Percentiles rank a stretch among this genome's conserved stretches.
Evolutionary conservation across 1,140 invertebrate species (phyloP).

Genomic region (Oppia nitens): DNA sequence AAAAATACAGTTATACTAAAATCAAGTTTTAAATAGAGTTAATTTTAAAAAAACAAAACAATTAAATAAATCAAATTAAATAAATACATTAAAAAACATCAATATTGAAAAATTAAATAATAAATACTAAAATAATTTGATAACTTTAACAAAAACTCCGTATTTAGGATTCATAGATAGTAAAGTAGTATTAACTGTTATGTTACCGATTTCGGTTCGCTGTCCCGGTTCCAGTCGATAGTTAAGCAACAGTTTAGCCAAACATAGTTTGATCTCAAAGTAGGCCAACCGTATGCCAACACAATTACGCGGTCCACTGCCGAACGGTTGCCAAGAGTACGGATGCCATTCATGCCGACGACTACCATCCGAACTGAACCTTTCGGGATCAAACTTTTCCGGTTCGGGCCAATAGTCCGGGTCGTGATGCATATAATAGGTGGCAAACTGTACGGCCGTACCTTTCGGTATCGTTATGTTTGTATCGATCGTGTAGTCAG

Average conservation of each 20-base stretch:
- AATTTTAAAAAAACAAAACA: no score
- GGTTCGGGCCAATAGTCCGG: conserved; percentile 19
- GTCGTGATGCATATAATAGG: no score
- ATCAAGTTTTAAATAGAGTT: no score
- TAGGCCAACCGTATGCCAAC: conserved; percentile 12
- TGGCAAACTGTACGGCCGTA: no score
- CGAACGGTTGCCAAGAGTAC: conserved; percentile 2
- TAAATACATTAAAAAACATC: no score
- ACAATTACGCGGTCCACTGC: conserved; percentile 8
- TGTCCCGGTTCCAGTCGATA: neutral
- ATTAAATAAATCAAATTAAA: no score
- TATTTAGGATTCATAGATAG: neutral
- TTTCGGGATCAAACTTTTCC: conserved; percentile 16
- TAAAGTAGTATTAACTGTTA: neutral
- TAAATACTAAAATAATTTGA: neutral
- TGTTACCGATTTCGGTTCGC: neutral
- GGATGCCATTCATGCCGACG: neutral
- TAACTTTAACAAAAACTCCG: neutral
- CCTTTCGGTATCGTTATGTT: no score
- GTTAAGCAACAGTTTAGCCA: neutral
- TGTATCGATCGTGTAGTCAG: no score
- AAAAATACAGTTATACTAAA: no score
- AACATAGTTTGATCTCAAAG: conserved; percentile 1
- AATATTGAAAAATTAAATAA: no score
- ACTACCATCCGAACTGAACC: conserved; percentile 18